These are phyloP conservation scores for Sitobion miscanthi DNA, from an alignment of 1,140 invertebrate genomes.

Conservation along the genomic window DNA sequence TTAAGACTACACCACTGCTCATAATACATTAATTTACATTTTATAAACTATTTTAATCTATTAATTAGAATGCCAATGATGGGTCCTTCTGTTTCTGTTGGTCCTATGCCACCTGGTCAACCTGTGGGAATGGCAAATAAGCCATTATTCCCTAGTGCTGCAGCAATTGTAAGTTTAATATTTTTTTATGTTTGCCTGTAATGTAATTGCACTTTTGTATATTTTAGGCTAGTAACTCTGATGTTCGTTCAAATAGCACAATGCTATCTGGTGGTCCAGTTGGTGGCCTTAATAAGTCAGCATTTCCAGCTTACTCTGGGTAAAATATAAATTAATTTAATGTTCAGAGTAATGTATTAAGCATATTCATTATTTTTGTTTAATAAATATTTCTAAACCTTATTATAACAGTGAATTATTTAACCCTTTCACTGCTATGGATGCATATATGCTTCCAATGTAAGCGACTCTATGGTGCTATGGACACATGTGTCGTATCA, in stretches of 20 bases:
- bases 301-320: conserved; percentile 51
- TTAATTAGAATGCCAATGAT: conserved; percentile 65
- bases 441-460: no score
- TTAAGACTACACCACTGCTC: not conserved
- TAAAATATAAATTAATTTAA: conserved; percentile 12
- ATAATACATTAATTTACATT: not conserved
- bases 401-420: not conserved
- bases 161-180: conserved; percentile 63
- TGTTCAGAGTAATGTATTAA: no score
- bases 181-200: not conserved
- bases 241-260: conserved; percentile 24
- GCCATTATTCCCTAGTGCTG: conserved; percentile 79
- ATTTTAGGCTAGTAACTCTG: conserved; percentile 46
- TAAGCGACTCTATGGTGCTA: no score
- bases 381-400: not conserved
- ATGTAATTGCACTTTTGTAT: not conserved
- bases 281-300: conserved; percentile 27
- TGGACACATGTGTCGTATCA: no score
- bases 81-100: conserved; percentile 56
- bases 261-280: conserved; percentile 34
- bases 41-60: conserved; percentile 38
- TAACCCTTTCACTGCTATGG: no score
- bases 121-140: conserved; percentile 60
- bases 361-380: not conserved
- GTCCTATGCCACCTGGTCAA: conserved; percentile 47